Conservation (phyloP, 2,113 vertebrate species). For the Syrrhaptes paradoxus region DNA sequence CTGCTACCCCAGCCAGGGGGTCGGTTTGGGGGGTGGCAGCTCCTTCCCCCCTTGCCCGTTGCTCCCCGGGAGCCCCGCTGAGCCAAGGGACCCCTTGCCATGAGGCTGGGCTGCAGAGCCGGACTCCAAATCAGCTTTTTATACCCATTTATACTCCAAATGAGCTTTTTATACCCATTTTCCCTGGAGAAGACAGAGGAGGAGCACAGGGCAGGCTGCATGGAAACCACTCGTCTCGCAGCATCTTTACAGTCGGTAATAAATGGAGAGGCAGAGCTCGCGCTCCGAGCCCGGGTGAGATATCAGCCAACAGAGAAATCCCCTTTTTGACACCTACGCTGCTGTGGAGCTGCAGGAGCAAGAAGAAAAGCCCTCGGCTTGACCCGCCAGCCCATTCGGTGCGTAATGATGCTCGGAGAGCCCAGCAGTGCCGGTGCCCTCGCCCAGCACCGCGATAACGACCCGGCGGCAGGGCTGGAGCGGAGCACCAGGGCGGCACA, state of each 20-base stretch:
- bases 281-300: not conserved
- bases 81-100: not conserved
- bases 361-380: not conserved
- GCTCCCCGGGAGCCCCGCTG: accelerated
- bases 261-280: not conserved
- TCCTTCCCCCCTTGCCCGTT: not conserved
- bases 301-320: not conserved
- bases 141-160: not conserved
- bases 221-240: accelerated
- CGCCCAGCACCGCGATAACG: not conserved
- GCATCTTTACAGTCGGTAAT: not conserved
- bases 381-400: not conserved
- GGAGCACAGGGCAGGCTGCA: not conserved
- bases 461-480: not conserved
- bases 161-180: not conserved
- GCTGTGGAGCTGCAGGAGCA: not conserved
- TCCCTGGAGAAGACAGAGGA: not conserved
- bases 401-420: not conserved
- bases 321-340: not conserved
- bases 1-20: not conserved
- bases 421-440: not conserved
- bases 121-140: not conserved
- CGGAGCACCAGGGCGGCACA: not conserved
- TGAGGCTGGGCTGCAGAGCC: not conserved
- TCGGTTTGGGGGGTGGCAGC: not conserved